Evolutionary conservation across 1,140 invertebrate species (phyloP).

Genomic region (Bombus superbus): DNA sequence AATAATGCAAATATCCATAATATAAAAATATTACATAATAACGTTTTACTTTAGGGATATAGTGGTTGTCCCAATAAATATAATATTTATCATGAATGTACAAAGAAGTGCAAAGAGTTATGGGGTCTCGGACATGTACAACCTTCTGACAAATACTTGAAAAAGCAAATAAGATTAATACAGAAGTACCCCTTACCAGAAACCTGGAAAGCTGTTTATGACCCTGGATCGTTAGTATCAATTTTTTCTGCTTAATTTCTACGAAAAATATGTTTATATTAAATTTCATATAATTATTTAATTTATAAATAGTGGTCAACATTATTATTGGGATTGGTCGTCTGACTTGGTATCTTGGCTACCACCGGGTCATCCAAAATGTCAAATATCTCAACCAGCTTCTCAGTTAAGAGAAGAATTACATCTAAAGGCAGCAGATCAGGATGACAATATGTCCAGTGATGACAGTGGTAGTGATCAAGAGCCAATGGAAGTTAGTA

Average conservation of each 20-base stretch:
- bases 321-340: conserved; percentile 97
- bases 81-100: conserved; percentile 97
- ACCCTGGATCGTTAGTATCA: conserved; percentile 89
- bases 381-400: conserved; percentile 91
- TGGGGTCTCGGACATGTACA: conserved; percentile 91
- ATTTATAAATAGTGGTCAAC: conserved; percentile 86
- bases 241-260: conserved; percentile 3
- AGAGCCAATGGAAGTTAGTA: conserved; percentile 77
- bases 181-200: conserved; percentile 95
- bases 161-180: conserved; percentile 89
- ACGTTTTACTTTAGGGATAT: conserved; percentile 82
- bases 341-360: conserved; percentile 98
- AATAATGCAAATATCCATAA: conserved; percentile 71
- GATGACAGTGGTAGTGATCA: conserved; percentile 79
- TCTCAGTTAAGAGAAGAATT: conserved; percentile 90
- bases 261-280: background rate
- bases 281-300: conserved; percentile 24
- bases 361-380: conserved; percentile 95
- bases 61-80: conserved; percentile 97
- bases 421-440: conserved; percentile 81
- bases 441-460: conserved; percentile 81
- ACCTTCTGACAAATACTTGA: conserved; percentile 90
- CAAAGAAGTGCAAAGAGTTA: conserved; percentile 92
- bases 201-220: conserved; percentile 97
- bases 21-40: background rate